Evolutionary conservation across 2,797 vertebrate species (phyloP).

Genomic region (Spinus pinus): DNA sequence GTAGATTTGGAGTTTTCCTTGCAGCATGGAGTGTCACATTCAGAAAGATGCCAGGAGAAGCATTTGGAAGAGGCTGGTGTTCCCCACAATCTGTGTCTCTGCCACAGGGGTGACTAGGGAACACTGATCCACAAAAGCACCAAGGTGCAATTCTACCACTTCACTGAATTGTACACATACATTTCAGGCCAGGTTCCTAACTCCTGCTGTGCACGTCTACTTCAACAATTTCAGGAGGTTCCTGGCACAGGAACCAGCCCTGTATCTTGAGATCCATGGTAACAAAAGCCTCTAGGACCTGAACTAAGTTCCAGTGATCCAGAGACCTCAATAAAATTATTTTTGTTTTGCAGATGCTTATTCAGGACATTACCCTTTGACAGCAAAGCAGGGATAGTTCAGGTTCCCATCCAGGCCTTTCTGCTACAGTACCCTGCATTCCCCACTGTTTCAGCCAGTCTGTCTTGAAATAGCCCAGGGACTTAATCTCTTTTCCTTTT

Average conservation of each 20-base stretch:
- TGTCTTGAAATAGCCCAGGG: not conserved
- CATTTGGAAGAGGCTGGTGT: not conserved
- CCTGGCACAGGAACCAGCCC: not conserved
- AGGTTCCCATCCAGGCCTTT: not conserved
- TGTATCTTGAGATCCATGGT: not conserved
- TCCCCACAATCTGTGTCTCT: fast-evolving
- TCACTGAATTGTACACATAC: not conserved
- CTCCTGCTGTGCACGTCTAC: fast-evolving
- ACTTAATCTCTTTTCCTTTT: not conserved
- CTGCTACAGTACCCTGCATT: not conserved
- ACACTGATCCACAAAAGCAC: not conserved
- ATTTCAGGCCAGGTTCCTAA: not conserved
- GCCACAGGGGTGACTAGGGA: not conserved
- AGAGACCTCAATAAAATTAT: not conserved
- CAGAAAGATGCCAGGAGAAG: not conserved
- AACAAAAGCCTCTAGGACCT: not conserved
- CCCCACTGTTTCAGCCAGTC: not conserved
- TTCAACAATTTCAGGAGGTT: not conserved
- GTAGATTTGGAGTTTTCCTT: not conserved
- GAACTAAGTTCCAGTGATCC: not conserved
- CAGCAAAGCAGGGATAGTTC: not conserved
- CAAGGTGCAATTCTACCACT: not conserved
- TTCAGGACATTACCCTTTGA: not conserved
- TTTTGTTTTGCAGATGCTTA: not conserved
- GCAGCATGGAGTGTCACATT: not conserved